A percentile compares a stretch with the other conserved stretches of the same genome.
phyloP scores from a whole-genome alignment of 2,888 invertebrate species.

The Agrochola macilenta region DNA sequence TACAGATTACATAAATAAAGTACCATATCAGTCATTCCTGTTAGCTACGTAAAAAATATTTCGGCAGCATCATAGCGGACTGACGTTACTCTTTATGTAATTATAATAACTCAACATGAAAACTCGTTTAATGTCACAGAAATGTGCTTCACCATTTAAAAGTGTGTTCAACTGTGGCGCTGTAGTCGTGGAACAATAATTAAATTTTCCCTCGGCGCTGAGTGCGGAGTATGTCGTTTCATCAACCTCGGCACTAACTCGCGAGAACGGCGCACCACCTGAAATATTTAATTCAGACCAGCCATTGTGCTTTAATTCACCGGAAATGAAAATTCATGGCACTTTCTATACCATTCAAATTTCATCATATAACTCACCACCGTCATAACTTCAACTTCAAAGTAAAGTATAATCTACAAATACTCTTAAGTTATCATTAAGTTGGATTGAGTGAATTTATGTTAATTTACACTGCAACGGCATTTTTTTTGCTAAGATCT shows the following conservation, averaged over 20 bases:
- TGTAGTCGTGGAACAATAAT: slow-evolving; percentile 86
- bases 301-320: slow-evolving; percentile 82
- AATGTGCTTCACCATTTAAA: slow-evolving; percentile 85
- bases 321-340: slow-evolving; percentile 81
- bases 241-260: slow-evolving; percentile 85
- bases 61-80: slow-evolving; percentile 49
- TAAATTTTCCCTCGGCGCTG: slow-evolving; percentile 86
- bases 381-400: slow-evolving; percentile 16
- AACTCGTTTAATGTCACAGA: slow-evolving; percentile 85
- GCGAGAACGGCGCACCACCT: slow-evolving; percentile 82
- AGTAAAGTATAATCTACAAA: neutral
- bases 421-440: neutral
- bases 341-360: slow-evolving; percentile 62
- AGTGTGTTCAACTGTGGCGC: slow-evolving; percentile 84
- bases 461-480: neutral
- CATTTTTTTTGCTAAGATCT: neutral
- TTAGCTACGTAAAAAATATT: slow-evolving; percentile 36
- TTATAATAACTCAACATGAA: slow-evolving; percentile 81
- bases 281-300: slow-evolving; percentile 86
- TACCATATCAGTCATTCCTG: slow-evolving; percentile 2
- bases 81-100: slow-evolving; percentile 74
- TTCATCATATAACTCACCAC: slow-evolving; percentile 43
- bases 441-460: neutral
- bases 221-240: slow-evolving; percentile 86
- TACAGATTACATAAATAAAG: neutral